These are phyloP conservation scores for Chunga burmeisteri DNA, from an alignment of 2,113 vertebrate genomes.

Conservation along the genomic window DNA sequence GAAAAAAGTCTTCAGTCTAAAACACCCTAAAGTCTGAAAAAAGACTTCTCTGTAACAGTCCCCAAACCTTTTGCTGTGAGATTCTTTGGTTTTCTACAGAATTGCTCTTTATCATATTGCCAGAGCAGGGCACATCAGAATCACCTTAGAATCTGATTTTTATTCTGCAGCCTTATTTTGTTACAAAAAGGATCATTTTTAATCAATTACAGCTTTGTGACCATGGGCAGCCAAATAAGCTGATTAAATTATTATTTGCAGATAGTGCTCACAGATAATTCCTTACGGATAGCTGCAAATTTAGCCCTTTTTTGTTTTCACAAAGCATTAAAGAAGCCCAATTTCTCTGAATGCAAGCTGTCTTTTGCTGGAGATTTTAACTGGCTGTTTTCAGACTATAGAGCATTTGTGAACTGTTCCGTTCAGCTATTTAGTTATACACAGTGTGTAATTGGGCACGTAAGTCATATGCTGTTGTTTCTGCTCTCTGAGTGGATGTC, in stretches of 20 bases:
- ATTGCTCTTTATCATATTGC: background rate
- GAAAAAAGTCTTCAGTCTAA: background rate
- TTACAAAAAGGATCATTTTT: conserved; percentile 55
- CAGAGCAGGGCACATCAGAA: conserved; percentile 20
- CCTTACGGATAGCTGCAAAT: conserved; percentile 1
- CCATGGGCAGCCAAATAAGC: conserved; percentile 36
- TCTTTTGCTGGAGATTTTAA: background rate
- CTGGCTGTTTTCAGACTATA: background rate
- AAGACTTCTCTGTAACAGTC: background rate
- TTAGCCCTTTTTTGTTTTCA: background rate
- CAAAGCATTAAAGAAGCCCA: background rate
- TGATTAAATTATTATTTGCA: conserved; percentile 57
- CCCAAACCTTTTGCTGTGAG: background rate
- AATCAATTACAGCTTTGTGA: conserved; percentile 55
- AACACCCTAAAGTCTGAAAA: background rate
- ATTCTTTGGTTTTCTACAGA: background rate
- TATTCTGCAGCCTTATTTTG: conserved; percentile 17
- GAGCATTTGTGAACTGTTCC: background rate
- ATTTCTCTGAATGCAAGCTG: background rate
- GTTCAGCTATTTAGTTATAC: background rate
- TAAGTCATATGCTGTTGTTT: background rate
- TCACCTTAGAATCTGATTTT: conserved; percentile 26
- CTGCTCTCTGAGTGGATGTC: background rate
- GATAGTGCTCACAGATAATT: conserved; percentile 35
- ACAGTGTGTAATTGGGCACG: background rate